Evolutionary conservation across 2,113 vertebrate species (phyloP).

Genomic region (Athene noctua): DNA sequence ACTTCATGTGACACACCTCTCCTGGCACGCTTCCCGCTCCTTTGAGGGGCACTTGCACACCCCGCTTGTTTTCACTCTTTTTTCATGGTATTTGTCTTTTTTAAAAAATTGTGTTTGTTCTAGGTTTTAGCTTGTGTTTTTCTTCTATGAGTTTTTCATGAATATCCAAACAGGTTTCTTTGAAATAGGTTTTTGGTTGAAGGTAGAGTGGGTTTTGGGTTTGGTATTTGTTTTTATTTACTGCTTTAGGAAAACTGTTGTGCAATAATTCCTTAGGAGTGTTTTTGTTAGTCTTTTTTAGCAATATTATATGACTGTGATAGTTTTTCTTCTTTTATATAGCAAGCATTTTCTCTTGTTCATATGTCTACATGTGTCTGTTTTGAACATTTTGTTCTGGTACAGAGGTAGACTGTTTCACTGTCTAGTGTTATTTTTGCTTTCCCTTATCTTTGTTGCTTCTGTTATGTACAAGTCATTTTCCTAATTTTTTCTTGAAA

Average conservation of each 20-base stretch:
- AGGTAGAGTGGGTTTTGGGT: accelerated
- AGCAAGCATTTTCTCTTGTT: not conserved
- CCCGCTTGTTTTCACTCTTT: not conserved
- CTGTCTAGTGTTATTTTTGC: not conserved
- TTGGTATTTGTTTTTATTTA: not conserved
- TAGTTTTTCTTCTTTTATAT: not conserved
- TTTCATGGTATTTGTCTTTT: not conserved
- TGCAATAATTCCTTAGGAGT: not conserved
- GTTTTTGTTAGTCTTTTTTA: not conserved
- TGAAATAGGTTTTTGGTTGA: not conserved
- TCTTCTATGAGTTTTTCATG: not conserved
- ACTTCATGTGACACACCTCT: too few relatives aligned
- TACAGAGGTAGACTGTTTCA: not conserved
- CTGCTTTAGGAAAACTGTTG: not conserved
- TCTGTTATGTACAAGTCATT: not conserved
- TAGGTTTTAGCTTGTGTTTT: not conserved
- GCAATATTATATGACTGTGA: not conserved
- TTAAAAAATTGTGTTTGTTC: not conserved
- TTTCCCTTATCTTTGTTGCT: not conserved
- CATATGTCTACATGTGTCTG: not conserved
- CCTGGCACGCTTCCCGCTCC: not conserved
- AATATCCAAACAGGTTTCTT: not conserved
- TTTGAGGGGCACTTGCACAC: not conserved
- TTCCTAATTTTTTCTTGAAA: not conserved
- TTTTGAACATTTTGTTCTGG: not conserved